Evolutionary conservation across 2,797 vertebrate species (phyloP), one percentile per base, ranked within the genome.

Genomic region (Capromys pilorides): DNA sequence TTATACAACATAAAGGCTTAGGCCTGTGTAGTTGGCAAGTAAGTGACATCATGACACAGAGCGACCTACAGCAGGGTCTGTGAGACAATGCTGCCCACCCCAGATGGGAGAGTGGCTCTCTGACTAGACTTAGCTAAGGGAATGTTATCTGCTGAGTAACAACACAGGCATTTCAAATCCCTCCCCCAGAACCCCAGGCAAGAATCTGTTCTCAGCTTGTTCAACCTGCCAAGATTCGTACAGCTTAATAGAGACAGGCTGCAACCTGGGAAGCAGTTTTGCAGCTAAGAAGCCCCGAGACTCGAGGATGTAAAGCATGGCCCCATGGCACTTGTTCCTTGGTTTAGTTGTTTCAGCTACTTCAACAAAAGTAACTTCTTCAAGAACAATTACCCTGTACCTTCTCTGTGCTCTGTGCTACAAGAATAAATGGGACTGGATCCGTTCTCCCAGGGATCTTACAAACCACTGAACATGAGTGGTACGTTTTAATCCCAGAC

Each of bases 401-500:
- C 49, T 80, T 57, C 90, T 54, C 79, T 87, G 51, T 83, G 26
- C 19, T 24, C 64, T 24, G 57, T 6, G 41, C 18, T 73, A 14
- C 8, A 19, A 24, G 64, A 96, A 88, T 84, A 90, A n/a, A 73
- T 39, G 45, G 88, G 61, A 77, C 31, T 36, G 5, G 22, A 33
- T 45, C 21, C 3, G 5, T 82, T 80, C 61, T 87, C 26, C 61
- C 12, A 28, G 13, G 28, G 57, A 88, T 39, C 5, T 94, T 79
- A 86, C 21, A 78, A 83, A 54, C 5, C 45, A 75, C 24, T 22
- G 26, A 87, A 69, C 31, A 45, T 92, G n/a, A 83, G 28, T 8
- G 69, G 61, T 64, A 78, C 6, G 49, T 89, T 89, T 95, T 94
- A 85, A 95, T 41, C 69, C 28, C 85, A 71, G 24, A 64, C 28